Base-by-base conservation (phyloP, 2,113 vertebrate genomes). In the Lota lota region DNA sequence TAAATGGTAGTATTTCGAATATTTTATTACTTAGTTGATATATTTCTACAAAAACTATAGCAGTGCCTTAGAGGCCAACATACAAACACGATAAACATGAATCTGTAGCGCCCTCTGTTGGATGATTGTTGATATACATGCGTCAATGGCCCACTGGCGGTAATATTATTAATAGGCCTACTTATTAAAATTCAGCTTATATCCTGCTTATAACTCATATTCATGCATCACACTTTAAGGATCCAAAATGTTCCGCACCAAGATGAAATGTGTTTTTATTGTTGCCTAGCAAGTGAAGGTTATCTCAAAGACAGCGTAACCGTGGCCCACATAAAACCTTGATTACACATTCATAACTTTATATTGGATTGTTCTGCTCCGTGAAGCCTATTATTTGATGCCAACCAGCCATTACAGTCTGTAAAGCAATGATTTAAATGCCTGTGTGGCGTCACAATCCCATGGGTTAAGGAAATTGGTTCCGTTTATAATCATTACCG, bases 41-140 rank as follows among this genome's bases (percentile, higher is more conserved):
- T 47, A 47, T 47, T 47, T 47, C 40, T 10, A 12, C 12, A 47
- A 47, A 47, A 10, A 47, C 40, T 47, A 47, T 14, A 47, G 40
- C 7, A 10, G 40, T 47, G 10, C 8, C 6, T 5, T 4, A 24
- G 24, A 24, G 24, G 24, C 24, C 24, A 2, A 47, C 40, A 8
- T 10, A 12, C 40, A 47, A 47, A 10, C 40, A 47, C 40, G 40
- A 12, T 11, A 47, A 10, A 57, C 54, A 1, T 61, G 4, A 53
- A 33, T 56, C 69, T 81, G 5, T 75, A 8, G 68, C 75, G 81
- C 81, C 84, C 24, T 61, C 84, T 76, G 21, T 22, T 76, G 83
- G 83, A 0, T 10, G n/a, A 66, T 33, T 22, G 36, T 18, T 12
- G 6, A 69, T 10, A 59, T 21, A 21, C 57, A 59, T 21, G 57